A percentile compares a stretch with the other conserved stretches of the same genome.
phyloP scores from a whole-genome alignment of 2,113 vertebrate species.

The Isurus oxyrinchus region DNA sequence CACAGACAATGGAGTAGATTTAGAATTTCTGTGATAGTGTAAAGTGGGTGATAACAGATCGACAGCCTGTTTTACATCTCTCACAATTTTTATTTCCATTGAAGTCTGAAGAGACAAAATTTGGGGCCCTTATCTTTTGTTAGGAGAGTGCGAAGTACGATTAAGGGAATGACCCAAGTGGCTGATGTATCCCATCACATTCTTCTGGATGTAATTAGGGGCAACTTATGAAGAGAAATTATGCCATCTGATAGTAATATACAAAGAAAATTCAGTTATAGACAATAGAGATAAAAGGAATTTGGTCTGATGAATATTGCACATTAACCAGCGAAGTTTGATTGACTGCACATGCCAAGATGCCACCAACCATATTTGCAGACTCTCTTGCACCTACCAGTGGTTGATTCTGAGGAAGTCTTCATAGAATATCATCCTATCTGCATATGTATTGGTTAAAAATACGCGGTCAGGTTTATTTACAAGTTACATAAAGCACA shows the following conservation, averaged over 20 bases:
- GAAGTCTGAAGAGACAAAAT: not conserved
- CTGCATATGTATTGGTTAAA: not conserved
- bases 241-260: not conserved
- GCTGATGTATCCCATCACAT: not conserved
- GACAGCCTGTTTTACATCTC: not conserved
- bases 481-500: not conserved
- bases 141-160: not conserved
- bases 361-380: not conserved
- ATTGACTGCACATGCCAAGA: not conserved
- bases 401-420: not conserved
- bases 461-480: not conserved
- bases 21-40: not conserved
- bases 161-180: not conserved
- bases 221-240: not conserved
- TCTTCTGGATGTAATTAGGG: not conserved
- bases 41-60: not conserved
- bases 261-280: not conserved
- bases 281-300: not conserved
- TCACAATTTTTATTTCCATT: not conserved
- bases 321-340: not conserved
- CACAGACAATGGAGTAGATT: not conserved
- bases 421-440: not conserved
- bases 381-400: not conserved
- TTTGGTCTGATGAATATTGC: not conserved
- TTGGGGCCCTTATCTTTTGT: not conserved